Base-by-base conservation (phyloP, 2,797 vertebrate species). In the Pampus argenteus region DNA sequence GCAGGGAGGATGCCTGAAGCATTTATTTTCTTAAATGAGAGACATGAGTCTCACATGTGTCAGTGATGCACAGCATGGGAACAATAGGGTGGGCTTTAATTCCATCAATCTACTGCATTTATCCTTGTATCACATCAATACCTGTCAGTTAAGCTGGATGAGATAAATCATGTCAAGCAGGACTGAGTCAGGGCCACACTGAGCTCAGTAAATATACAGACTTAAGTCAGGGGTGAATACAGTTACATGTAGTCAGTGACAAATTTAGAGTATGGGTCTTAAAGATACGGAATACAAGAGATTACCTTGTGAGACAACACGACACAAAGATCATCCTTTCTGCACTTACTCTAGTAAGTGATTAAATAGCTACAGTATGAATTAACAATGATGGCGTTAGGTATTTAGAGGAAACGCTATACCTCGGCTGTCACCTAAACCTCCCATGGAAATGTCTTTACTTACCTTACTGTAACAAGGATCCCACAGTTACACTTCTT, bases 11-110 rank as follows among this genome's bases (percentile, higher is more conserved):
- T 55, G 91, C 91, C 89, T 89, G 81, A 83, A 92, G 91, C 91
- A 79, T 91, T 90, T 91, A 91, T 88, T 88, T 89, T 83, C 86
- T 92, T 88, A 94, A 94, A 95, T 92, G 92, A 94, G 93, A 91
- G 90, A 91, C 88, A 89, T 59, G 85, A 93, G 91, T 88, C 90
- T 90, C 87, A 84, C 89, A 91, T 91, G 91, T 90, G 91, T 92
- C 93, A 89, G 87, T 76, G 83, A 88, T 86, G 89, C 91, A 90
- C 88, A 86, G 87, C 85, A 87, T 86, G 90, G 82, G 88, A 91
- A 93, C 86, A 92, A 90, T 87, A 86, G 84, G 80, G 68, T 77
- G 84, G 89, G 87, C 89, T 91, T 90, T 92, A 89, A 91, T 90
- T 92, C 89, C 87, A 92, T 91, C 89, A 90, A 87, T 91, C 89